These are phyloP conservation scores for Cossypha caffra DNA, from an alignment of 2,797 vertebrate species.

Conservation along the genomic window DNA sequence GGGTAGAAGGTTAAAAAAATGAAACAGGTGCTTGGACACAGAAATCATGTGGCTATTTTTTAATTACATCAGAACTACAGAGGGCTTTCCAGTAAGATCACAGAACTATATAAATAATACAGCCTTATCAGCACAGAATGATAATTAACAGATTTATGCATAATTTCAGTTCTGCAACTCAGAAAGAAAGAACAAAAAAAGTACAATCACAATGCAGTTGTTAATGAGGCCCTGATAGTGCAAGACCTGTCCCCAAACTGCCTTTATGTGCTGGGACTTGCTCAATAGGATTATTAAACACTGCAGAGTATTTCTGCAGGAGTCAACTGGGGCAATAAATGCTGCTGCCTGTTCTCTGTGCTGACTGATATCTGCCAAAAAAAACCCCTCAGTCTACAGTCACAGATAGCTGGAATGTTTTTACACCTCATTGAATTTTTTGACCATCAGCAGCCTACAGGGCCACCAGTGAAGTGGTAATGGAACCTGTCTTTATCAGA, in stretches of 20 bases:
- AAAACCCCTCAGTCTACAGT: no score
- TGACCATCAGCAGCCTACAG: not conserved
- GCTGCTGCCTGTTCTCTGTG: not conserved
- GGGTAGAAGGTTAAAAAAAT: not conserved
- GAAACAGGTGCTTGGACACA: not conserved
- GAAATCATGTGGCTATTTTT: not conserved
- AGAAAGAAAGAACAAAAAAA: not conserved
- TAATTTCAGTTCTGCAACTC: not conserved
- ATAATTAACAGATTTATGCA: not conserved
- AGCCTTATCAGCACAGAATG: not conserved
- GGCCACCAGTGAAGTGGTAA: not conserved
- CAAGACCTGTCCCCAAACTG: not conserved
- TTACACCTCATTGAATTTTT: not conserved
- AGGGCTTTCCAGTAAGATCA: not conserved
- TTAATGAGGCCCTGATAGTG: not conserved
- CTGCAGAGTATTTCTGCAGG: not conserved
- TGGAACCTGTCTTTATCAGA: not conserved
- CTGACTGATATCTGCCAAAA: not conserved
- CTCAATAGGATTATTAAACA: not conserved
- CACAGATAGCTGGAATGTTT: not conserved
- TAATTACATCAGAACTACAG: conserved; percentile 13
- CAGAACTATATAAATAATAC: not conserved
- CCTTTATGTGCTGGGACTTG: not conserved
- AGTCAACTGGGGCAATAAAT: not conserved
- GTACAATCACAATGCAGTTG: fast-evolving